Percentiles rank a stretch among this genome's conserved stretches.
These are phyloP conservation scores for Glossosoma conforme DNA, from an alignment of 1,140 invertebrate genomes.

Conservation along the genomic window DNA sequence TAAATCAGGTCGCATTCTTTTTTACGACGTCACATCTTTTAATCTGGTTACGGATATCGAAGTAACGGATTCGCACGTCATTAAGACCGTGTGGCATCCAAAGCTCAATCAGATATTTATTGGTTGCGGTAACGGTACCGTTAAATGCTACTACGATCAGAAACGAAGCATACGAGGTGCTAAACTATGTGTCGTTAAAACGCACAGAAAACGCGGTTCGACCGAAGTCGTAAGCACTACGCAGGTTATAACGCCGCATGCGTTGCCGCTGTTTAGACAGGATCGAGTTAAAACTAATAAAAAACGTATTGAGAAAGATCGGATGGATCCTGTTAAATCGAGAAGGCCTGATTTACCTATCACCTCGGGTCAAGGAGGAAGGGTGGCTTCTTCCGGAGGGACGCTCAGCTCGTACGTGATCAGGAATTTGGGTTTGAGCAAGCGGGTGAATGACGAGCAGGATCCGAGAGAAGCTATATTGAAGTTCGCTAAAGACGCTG, in stretches of 20 bases:
- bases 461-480: slow-evolving; percentile 95
- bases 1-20: slow-evolving; percentile 68
- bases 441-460: slow-evolving; percentile 91
- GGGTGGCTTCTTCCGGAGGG: slow-evolving; percentile 90
- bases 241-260: slow-evolving; percentile 97
- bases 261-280: slow-evolving; percentile 91
- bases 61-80: slow-evolving; percentile 75
- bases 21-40: slow-evolving; percentile 78
- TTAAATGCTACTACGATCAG: slow-evolving; percentile 89
- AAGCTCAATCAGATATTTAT: slow-evolving; percentile 95
- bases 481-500: slow-evolving; percentile 95
- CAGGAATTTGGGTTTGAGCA: slow-evolving; percentile 88
- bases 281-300: slow-evolving; percentile 84
- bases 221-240: slow-evolving; percentile 84
- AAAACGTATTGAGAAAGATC: slow-evolving; percentile 88
- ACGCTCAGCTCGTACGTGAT: slow-evolving; percentile 97
- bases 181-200: slow-evolving; percentile 83
- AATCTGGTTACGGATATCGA: slow-evolving; percentile 68
- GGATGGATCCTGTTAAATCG: slow-evolving; percentile 89
- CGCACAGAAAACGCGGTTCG: slow-evolving; percentile 70
- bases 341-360: slow-evolving; percentile 92
- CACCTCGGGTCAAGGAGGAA: slow-evolving; percentile 87
- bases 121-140: slow-evolving; percentile 84
- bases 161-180: slow-evolving; percentile 83
- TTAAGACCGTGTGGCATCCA: slow-evolving; percentile 93